phyloP scores from a whole-genome alignment of 2,797 vertebrate genomes.

The Darevskia mixta region DNA sequence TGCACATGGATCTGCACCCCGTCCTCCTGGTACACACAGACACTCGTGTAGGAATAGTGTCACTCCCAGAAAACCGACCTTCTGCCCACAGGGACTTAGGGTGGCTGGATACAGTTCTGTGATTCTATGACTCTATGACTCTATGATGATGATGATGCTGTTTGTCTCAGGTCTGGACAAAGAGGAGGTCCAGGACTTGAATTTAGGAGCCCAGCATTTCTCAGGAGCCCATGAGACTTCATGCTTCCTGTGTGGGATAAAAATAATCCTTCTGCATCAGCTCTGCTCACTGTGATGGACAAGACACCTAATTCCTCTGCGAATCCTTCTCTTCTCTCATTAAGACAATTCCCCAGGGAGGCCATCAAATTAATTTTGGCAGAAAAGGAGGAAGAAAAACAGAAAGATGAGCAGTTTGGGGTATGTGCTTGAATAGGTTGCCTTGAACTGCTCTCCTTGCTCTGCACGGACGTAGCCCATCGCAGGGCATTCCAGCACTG shows the following conservation, averaged over 20 bases:
- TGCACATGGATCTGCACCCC: too few species aligned
- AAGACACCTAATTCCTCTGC: slow-evolving; percentile 5
- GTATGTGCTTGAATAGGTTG: slow-evolving; percentile 15
- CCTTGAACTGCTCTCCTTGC: not conserved
- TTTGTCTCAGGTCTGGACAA: not conserved
- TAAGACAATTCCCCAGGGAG: slow-evolving; percentile 65
- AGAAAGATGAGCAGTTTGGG: slow-evolving; percentile 15
- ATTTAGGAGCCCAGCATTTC: not conserved
- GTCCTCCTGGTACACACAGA: not conserved
- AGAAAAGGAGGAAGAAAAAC: not conserved
- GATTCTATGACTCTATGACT: too few species aligned
- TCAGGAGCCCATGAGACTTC: not conserved
- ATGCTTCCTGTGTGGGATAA: slow-evolving; percentile 46
- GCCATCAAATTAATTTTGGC: slow-evolving; percentile 53
- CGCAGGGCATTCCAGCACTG: too few species aligned
- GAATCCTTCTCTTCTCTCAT: slow-evolving; percentile 51
- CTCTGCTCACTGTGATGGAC: slow-evolving; percentile 45
- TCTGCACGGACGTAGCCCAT: not conserved
- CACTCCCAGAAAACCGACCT: not conserved
- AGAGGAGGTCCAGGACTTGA: not conserved
- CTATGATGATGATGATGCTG: not conserved
- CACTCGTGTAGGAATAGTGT: not conserved
- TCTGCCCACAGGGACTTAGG: not conserved
- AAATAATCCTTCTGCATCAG: slow-evolving; percentile 70
- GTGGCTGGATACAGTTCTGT: accelerated